phyloP scores from a whole-genome alignment of 1,140 invertebrate species.

The Anastrepha obliqua region DNA sequence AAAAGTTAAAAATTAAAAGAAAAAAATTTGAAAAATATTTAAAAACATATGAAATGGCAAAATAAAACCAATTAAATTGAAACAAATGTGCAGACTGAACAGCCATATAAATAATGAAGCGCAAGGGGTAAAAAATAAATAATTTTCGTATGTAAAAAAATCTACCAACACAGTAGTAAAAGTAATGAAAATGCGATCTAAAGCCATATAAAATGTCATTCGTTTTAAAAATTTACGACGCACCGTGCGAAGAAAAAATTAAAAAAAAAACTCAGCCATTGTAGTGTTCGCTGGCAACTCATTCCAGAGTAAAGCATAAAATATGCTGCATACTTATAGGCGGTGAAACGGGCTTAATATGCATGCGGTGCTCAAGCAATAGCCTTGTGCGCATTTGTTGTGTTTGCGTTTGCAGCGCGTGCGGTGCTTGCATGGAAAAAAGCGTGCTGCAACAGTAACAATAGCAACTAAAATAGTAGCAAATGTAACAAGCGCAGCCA shows the following conservation, averaged over 20 bases:
- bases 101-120: too few species aligned
- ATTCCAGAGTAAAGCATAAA: background rate
- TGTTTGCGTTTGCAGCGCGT: background rate
- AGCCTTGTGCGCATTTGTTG: background rate
- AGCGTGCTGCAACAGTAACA: background rate
- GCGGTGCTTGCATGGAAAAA: background rate
- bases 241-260: background rate
- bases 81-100: too few species aligned
- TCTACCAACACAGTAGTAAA: background rate
- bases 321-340: slow-evolving; percentile 17
- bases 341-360: background rate
- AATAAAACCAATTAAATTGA: too few species aligned
- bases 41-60: too few species aligned
- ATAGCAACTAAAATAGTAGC: background rate
- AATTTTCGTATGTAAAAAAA: too few species aligned
- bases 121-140: too few species aligned
- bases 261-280: background rate
- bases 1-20: background rate
- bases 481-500: background rate
- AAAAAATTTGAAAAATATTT: background rate
- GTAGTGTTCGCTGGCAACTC: background rate
- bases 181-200: background rate
- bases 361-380: background rate
- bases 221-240: background rate
- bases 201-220: slow-evolving; percentile 11